Evolutionary conservation across 2,888 invertebrate species (phyloP), one percentile per base, ranked within the genome.

Genomic region (Geophilus truncorum): DNA sequence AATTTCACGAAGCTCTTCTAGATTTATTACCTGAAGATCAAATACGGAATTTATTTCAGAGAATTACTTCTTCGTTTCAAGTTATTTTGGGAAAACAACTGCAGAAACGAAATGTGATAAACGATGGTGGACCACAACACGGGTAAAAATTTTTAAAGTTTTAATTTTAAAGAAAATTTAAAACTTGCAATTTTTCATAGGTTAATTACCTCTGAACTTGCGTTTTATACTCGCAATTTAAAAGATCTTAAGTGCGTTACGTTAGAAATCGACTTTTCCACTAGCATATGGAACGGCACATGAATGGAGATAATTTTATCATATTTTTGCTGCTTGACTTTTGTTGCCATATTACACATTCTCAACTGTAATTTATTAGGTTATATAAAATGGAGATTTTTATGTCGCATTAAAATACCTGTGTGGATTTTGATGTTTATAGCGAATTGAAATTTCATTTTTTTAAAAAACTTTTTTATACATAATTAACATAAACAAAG

Each of bases 61-160:
- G 91, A 85, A 92, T 95, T 79, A 94, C 96, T 88, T 91, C 91
- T 86, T 92, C 93, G 85, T 96, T 98, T 86, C 95, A 96, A 88
- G 92, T 92, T 84, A 92, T 94, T 86, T 89, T 97, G 84, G 90
- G 94, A 87, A 93, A 94, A 85, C 94, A 95, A 86, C 89, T 98
- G 84, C 86, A 91, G 2, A 93, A 92, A 87, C 92, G 96, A 90
- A 95, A 95, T 86, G 94, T 98, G 84, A 92, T 92, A 81, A 97
- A 96, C 84, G 95, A 97, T 88, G 97, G 97, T n/a, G 96, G 97
- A 77, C 97, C 97, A 1, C 95, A 97, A 86, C 97, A 97, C 87
- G 97, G 96, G 90, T 90, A 86, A 85, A 85, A 25, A 23, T 79
- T 79, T 45, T 23, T 32, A 79, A 79, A 77, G n/a, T n/a, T n/a